Conservation (phyloP, 2,888 invertebrate genomes). For the Dryocosmus kuriphilus region DNA sequence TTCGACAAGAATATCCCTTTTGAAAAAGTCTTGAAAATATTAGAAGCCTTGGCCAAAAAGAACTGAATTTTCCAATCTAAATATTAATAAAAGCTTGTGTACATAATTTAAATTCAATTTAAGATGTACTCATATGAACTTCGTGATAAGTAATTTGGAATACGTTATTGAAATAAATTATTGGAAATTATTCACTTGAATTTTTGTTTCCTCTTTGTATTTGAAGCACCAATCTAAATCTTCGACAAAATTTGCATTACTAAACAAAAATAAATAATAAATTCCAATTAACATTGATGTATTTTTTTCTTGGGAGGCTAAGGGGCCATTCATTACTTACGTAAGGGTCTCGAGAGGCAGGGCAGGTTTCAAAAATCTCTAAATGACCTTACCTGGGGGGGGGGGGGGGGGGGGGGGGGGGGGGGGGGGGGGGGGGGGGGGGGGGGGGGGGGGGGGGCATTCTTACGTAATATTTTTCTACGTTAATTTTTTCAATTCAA, state of each 20-base stretch:
- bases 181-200: not conserved
- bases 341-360: no score
- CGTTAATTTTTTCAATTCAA: no score
- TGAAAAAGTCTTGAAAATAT: not conserved
- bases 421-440: no score
- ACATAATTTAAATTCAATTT: not conserved
- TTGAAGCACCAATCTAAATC: not conserved
- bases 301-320: not conserved
- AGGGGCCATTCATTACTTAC: no score
- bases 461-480: no score
- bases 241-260: not conserved
- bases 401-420: no score
- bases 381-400: no score
- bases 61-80: not conserved
- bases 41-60: not conserved
- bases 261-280: not conserved
- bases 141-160: not conserved
- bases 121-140: not conserved
- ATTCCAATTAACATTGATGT: not conserved
- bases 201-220: not conserved
- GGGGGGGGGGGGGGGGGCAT: no score
- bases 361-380: no score
- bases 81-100: not conserved
- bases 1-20: slow-evolving; percentile 2
- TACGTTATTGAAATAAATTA: not conserved